phyloP scores from a whole-genome alignment of 2,113 vertebrate genomes.

The Cyanistes caeruleus region DNA sequence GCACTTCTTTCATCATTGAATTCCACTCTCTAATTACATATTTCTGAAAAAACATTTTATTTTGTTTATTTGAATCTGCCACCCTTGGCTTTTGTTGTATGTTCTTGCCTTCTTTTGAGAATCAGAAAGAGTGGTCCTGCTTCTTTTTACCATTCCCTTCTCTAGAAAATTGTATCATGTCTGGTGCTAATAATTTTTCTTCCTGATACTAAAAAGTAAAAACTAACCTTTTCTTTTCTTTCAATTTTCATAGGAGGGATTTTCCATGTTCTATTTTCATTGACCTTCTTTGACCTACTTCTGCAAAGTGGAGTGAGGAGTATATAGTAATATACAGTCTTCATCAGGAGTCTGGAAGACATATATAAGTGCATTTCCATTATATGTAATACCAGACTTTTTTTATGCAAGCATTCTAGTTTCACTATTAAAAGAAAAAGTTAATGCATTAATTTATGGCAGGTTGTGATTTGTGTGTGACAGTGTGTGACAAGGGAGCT shows the following conservation, averaged over 20 bases:
- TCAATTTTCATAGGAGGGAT: background rate
- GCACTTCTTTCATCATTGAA: background rate
- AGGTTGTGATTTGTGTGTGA: background rate
- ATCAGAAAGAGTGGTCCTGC: background rate
- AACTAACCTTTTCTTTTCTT: background rate
- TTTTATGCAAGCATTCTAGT: background rate
- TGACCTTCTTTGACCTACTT: constrained; percentile 43
- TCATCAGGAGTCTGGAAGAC: background rate
- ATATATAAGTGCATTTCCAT: background rate
- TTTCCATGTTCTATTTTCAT: constrained; percentile 11
- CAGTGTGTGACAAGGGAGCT: background rate
- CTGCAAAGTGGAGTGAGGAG: background rate
- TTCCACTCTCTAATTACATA: background rate
- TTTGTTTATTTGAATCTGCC: constrained; percentile 5
- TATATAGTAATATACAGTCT: background rate
- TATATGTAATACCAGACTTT: background rate
- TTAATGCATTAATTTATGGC: background rate
- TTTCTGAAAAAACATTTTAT: background rate
- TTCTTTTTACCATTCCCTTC: background rate
- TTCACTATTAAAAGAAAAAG: background rate
- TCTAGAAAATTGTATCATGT: background rate
- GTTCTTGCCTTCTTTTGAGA: background rate
- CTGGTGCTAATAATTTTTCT: background rate
- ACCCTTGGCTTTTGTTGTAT: background rate
- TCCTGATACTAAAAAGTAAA: background rate